These are phyloP conservation scores for Synanthedon tipuliformis DNA, from an alignment of 2,888 invertebrate species.

Conservation along the genomic window DNA sequence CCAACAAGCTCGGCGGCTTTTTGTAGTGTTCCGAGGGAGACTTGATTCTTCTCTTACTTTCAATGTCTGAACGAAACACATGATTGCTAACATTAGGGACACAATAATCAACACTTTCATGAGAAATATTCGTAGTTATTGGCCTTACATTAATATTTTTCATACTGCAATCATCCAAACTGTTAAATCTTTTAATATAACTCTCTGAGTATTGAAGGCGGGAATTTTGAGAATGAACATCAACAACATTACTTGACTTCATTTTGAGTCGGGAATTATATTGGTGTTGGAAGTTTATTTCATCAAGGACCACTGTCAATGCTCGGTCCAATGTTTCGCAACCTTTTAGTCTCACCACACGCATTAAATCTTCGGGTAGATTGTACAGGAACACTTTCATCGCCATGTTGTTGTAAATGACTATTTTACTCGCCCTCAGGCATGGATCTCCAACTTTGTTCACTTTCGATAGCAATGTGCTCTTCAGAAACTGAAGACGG, in stretches of 20 bases:
- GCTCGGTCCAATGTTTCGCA: background rate
- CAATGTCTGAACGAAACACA: background rate
- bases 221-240: background rate
- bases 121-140: background rate
- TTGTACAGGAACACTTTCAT: background rate
- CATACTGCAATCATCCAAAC: background rate
- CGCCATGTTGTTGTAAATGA: background rate
- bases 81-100: background rate
- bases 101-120: background rate
- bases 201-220: background rate
- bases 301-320: background rate
- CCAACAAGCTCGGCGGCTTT: background rate
- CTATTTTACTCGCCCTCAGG: background rate
- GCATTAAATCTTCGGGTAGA: background rate
- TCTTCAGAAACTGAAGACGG: background rate
- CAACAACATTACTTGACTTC: background rate
- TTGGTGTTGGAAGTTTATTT: background rate
- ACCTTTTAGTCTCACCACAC: background rate
- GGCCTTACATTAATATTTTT: background rate
- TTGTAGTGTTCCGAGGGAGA: background rate
- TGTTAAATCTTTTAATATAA: background rate
- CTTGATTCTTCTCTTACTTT: background rate
- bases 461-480: background rate
- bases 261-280: background rate
- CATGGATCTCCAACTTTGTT: background rate